A percentile compares a stretch with the other conserved stretches of the same genome.
phyloP scores from a whole-genome alignment of 2,888 invertebrate species.

The Deilephila elpenor region DNA sequence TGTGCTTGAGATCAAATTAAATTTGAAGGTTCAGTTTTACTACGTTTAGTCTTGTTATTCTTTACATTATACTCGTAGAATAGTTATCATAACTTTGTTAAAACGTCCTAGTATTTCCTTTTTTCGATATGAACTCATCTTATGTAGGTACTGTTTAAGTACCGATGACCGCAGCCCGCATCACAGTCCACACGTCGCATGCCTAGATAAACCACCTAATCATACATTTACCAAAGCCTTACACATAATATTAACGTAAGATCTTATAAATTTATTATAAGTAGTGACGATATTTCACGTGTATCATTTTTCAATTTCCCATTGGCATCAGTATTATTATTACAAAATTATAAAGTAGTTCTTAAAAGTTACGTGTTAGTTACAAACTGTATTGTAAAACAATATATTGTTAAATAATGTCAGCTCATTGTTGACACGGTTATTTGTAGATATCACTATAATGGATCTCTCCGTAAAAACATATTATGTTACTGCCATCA shows the following conservation, averaged over 20 bases:
- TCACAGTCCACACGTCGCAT: conserved; percentile 5
- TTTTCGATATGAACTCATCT: not conserved
- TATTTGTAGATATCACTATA: conserved; percentile 25
- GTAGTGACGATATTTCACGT: conserved; percentile 20
- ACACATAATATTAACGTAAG: conserved; percentile 36
- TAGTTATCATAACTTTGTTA: too few relatives aligned
- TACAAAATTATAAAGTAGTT: conserved; percentile 34
- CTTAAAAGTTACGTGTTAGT: conserved; percentile 8
- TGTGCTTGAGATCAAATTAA: not conserved
- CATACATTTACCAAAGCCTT: conserved; percentile 57
- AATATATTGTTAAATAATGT: not conserved
- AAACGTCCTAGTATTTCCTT: not conserved
- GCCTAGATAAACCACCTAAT: conserved; percentile 32
- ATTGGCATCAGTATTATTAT: conserved; percentile 47
- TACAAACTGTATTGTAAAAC: not conserved
- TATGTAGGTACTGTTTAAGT: conserved; percentile 3
- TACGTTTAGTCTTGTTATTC: too few relatives aligned
- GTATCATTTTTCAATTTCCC: conserved; percentile 18
- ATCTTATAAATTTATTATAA: conserved; percentile 13
- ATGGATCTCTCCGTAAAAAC: conserved; percentile 37
- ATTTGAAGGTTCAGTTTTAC: too few relatives aligned
- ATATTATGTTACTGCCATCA: conserved; percentile 52
- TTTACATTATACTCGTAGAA: too few relatives aligned
- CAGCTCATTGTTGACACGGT: not conserved
- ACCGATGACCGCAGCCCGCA: not conserved